Evolutionary conservation across 2,797 vertebrate genomes (phyloP), one percentile per base, ranked within the genome.

Genomic region (Australoheros facetus): DNA sequence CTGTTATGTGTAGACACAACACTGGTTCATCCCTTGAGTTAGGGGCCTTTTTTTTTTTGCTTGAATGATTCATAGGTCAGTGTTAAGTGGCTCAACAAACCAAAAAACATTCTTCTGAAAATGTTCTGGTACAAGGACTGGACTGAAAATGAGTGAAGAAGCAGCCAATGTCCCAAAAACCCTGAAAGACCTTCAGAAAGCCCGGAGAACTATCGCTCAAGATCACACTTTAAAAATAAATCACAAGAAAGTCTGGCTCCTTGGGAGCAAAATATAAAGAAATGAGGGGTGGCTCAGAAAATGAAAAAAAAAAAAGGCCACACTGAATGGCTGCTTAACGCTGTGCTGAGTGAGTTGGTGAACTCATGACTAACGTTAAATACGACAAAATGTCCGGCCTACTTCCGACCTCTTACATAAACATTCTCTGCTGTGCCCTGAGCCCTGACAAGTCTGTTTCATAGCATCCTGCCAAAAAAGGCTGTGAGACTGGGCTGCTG

Each of bases 331-430:
- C 72, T 23, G 7, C 21, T 78, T 5, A 56, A 39, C 56, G 51
- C 39, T 73, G 69, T 39, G 64, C 53, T 73, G 59, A 73, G 76
- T 75, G 79, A 80, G 21, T 78, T 48, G 30, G 69, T 71, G 37
- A 88, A 81, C 16, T 80, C 80, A 74, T 84, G 82, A 86, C 78
- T 80, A 62, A 84, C 3, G 70, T 79, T 79, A 73, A 86, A 86
- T 82, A 82, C 77, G 59, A 83, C 71, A 81, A 85, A 86, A 84
- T 78, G 78, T 17, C 30, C 71, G 34, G 60, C 72, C 78, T 80
- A 82, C 89, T 92, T 84, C 76, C 73, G 37, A 78, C 74, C 78
- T 81, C 81, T 90, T 91, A 88, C 76, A 86, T 89, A 91, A 92
- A 88, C 79, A 85, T 82, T 78, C 53, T 79, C 73, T 82, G 28